phyloP scores from a whole-genome alignment of 2,888 invertebrate genomes.

The Synanthedon andrenaeformis region DNA sequence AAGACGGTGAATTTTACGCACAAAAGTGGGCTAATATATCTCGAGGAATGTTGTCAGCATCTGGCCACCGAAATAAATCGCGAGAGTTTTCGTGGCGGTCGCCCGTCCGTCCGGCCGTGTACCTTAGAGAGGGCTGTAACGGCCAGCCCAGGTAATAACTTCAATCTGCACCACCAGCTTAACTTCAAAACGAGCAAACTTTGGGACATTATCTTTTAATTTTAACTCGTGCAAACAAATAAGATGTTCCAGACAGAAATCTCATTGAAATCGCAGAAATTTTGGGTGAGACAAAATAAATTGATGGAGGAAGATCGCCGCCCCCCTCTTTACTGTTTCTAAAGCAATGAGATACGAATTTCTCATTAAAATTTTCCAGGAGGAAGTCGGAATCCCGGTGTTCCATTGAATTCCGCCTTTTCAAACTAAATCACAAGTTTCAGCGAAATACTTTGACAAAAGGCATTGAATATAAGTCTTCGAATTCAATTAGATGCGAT shows the following conservation, averaged over 20 bases:
- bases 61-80: constrained; percentile 57
- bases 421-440: constrained; percentile 60
- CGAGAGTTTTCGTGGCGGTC: constrained; percentile 38
- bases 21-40: constrained; percentile 39
- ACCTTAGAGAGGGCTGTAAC: not conserved
- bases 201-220: constrained; percentile 60
- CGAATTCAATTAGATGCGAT: constrained; percentile 22
- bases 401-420: constrained; percentile 54
- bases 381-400: constrained; percentile 44
- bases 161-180: constrained; percentile 48
- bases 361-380: constrained; percentile 63
- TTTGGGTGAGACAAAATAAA: constrained; percentile 44
- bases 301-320: constrained; percentile 41
- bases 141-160: constrained; percentile 55
- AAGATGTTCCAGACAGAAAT: constrained; percentile 40
- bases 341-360: constrained; percentile 59
- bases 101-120: constrained; percentile 13
- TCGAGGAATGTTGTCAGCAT: constrained; percentile 54
- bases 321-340: constrained; percentile 37
- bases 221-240: constrained; percentile 45
- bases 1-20: constrained; percentile 21
- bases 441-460: constrained; percentile 53
- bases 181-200: constrained; percentile 56
- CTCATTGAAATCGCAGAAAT: constrained; percentile 37
- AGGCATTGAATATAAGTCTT: constrained; percentile 34